phyloP scores from a whole-genome alignment of 2,113 vertebrate species.

The Motacilla tschutschensis region DNA sequence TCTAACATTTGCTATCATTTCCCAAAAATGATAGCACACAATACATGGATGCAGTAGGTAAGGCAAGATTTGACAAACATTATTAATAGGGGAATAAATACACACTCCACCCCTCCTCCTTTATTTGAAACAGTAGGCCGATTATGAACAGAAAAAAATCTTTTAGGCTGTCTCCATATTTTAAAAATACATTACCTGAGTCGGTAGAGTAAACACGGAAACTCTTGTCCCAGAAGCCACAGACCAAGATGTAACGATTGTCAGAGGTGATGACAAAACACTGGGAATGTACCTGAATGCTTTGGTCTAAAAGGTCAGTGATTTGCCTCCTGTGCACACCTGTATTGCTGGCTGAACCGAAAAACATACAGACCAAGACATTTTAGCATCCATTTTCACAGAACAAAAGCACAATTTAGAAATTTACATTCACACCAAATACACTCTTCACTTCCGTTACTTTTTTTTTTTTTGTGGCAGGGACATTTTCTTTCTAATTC shows the following conservation, averaged over 20 bases:
- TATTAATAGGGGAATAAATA: neutral
- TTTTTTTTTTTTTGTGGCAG: neutral
- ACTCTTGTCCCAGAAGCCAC: constrained; percentile 99
- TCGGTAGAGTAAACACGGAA: constrained; percentile 96
- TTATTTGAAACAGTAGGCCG: neutral
- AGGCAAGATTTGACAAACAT: neutral
- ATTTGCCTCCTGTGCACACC: constrained; percentile 92
- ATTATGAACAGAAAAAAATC: neutral
- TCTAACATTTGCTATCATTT: neutral
- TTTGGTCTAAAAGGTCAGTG: constrained; percentile 95
- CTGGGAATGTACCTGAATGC: constrained; percentile 93
- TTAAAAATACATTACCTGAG: constrained; percentile 77
- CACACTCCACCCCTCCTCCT: neutral
- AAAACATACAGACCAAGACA: neutral
- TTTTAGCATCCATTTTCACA: neutral
- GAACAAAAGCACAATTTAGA: neutral
- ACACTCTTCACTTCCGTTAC: neutral
- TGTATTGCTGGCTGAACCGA: constrained; percentile 82
- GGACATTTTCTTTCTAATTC: neutral
- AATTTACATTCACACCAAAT: neutral
- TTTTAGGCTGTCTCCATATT: neutral
- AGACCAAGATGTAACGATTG: constrained; percentile 93
- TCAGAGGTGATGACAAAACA: constrained; percentile 94
- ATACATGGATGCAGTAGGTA: neutral
- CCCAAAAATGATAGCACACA: neutral